Conservation (phyloP, 2,797 vertebrate genomes). For the Muscicapa comitata region DNA sequence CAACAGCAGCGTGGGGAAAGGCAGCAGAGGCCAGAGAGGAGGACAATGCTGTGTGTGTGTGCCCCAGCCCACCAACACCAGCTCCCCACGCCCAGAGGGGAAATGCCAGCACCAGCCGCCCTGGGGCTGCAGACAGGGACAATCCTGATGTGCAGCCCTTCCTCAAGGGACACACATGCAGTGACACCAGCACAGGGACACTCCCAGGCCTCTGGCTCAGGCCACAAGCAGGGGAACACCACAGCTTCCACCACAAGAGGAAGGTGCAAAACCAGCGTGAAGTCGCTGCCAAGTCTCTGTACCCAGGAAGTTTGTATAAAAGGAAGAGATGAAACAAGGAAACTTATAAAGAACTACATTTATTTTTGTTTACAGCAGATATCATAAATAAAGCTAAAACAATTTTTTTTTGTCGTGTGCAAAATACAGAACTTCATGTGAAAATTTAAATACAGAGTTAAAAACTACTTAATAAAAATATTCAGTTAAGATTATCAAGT, state of each 20-base stretch:
- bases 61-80: not conserved
- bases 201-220: not conserved
- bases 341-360: slow-evolving; percentile 84
- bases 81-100: not conserved
- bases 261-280: not conserved
- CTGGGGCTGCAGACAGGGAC: not conserved
- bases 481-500: slow-evolving; percentile 53
- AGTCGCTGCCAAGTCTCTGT: not conserved
- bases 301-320: slow-evolving; percentile 41
- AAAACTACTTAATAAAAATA: slow-evolving; percentile 66
- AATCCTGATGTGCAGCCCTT: not conserved
- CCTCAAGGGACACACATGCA: not conserved
- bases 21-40: not conserved
- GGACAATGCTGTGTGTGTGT: not conserved
- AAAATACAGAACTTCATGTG: slow-evolving; percentile 82
- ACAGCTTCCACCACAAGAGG: slow-evolving; percentile 30
- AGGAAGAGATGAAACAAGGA: slow-evolving; percentile 82
- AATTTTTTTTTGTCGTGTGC: slow-evolving; percentile 73
- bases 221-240: not conserved
- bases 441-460: slow-evolving; percentile 73
- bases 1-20: not conserved
- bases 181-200: not conserved
- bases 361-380: slow-evolving; percentile 91
- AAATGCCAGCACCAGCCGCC: slow-evolving; percentile 12
- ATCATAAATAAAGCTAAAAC: slow-evolving; percentile 86